phyloP scores from a whole-genome alignment of 2,113 vertebrate species.

The Macquaria ambigua region DNA sequence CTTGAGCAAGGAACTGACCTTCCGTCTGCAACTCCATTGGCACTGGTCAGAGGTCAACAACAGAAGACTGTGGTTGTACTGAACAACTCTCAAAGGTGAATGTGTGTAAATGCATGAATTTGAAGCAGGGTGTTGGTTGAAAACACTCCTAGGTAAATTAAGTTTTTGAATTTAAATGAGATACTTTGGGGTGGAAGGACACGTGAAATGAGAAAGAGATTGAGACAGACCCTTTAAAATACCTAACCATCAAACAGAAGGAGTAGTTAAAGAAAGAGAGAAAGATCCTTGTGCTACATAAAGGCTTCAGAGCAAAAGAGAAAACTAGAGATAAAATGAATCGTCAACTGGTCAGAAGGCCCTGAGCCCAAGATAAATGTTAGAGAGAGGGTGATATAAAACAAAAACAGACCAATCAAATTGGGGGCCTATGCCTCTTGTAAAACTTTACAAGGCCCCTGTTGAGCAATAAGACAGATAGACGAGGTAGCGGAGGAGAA shows the following conservation, averaged over 20 bases:
- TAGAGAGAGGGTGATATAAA: slow-evolving; percentile 14
- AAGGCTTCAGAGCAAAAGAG: neutral
- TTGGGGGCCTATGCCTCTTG: neutral
- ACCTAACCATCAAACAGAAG: neutral
- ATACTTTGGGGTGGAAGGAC: neutral
- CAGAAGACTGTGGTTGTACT: neutral
- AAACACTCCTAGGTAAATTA: neutral
- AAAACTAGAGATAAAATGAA: neutral
- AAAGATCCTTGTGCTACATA: neutral
- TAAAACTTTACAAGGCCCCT: slow-evolving; percentile 13
- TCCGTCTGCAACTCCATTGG: neutral
- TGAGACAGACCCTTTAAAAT: neutral
- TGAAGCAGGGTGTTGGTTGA: neutral
- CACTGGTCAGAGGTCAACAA: slow-evolving; percentile 21
- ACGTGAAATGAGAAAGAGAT: neutral
- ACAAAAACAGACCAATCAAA: slow-evolving; percentile 10
- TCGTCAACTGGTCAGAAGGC: neutral
- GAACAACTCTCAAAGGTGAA: slow-evolving; percentile 28
- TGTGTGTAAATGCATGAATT: neutral
- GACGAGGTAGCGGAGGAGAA: neutral
- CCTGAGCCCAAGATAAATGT: neutral
- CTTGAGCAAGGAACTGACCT: slow-evolving; percentile 26
- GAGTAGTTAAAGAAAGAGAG: neutral
- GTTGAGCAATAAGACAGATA: neutral
- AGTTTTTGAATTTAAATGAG: slow-evolving; percentile 14